Conservation (phyloP, 1,140 invertebrate genomes). For the Drosophila kanapiae region DNA sequence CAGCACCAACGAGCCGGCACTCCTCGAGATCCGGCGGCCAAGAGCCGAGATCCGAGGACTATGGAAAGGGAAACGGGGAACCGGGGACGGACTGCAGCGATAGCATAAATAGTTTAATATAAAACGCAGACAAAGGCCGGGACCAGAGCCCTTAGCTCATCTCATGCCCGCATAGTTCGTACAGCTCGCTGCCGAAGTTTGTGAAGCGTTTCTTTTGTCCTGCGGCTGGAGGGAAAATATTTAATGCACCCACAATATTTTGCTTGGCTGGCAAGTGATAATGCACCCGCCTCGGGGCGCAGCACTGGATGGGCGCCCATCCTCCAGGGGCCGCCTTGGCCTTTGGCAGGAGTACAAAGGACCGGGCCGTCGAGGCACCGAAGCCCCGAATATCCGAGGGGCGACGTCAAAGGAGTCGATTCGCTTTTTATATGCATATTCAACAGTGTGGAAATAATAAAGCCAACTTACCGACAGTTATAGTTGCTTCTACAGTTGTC, state of each 20-base stretch:
- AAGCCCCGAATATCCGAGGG: constrained; percentile 18
- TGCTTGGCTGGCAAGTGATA: constrained; percentile 62
- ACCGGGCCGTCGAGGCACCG: constrained; percentile 4
- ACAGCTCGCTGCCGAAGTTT: constrained; percentile 12
- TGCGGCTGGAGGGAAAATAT: constrained; percentile 59
- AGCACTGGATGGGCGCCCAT: not conserved
- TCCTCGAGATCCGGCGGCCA: constrained; percentile 37
- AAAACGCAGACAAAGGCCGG: constrained; percentile 74
- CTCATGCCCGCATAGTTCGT: constrained; percentile 54
- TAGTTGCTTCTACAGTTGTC: constrained; percentile 71
- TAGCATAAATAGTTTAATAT: constrained; percentile 75
- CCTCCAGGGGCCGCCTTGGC: constrained; percentile 15
- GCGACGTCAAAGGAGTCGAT: constrained; percentile 55
- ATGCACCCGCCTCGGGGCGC: constrained; percentile 54
- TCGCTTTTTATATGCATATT: constrained; percentile 70
- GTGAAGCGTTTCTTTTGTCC: constrained; percentile 56
- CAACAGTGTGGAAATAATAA: constrained; percentile 83
- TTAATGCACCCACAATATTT: constrained; percentile 79
- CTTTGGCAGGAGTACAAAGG: constrained; percentile 38
- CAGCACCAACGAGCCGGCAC: constrained; percentile 43
- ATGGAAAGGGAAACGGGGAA: not conserved
- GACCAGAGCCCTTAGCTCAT: constrained; percentile 39
- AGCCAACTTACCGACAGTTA: constrained; percentile 80
- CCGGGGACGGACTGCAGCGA: constrained; percentile 14
- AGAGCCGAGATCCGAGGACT: constrained; percentile 4